Base-by-base conservation (phyloP, 2,113 vertebrate species). In the Amazona vittata region DNA sequence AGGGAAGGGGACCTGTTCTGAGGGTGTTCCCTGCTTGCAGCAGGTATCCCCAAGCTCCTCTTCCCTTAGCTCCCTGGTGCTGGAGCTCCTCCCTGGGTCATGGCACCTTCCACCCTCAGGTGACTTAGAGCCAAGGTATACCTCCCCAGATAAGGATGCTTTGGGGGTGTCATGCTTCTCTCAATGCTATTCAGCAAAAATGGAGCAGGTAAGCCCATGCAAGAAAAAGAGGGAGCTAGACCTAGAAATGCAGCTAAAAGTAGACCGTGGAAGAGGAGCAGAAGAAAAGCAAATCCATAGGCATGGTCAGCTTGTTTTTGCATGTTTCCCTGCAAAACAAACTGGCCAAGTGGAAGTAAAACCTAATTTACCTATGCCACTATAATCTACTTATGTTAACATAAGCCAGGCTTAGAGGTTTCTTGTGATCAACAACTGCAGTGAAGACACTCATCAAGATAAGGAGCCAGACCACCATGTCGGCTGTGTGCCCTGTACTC, bases 401-500 rank as follows among this genome's bases (percentile, higher is more conserved):
- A 44, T 49, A 83, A 85, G 19, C n/a, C 28, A 49, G 15, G 3
- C 28, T 85, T 65, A 57, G 47, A 67, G 49, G 5, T 4, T n/a
- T 79, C 78, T 47, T 35, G 33, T 78, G 43, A 52, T 22, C 26
- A 78, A 13, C 11, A 75, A 20, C 26, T 74, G 19, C 33, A 73
- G 11, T n/a, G 31, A 81, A 87, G 44, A 52, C 35, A 41, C 39
- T 46, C 1, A 18, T 53, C 39, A 73, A 41, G 44, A 74, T 92
- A 65, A 9, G 7, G 33, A 86, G 26, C 35, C 39, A 46, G 28
- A 83, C 22, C n/a, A 24, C 14, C 1, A 0, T 8, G 16, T 2
- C 1, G 0, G 13, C 13, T 43, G 19, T 13, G 10, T 55, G 12
- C 3, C 33, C 55, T 2, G 0, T 39, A 18, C n/a, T 64, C 57